A percentile compares a stretch with the other conserved stretches of the same genome.
Conservation (phyloP, 2,888 invertebrate species). For the Drosophila monieri region DNA sequence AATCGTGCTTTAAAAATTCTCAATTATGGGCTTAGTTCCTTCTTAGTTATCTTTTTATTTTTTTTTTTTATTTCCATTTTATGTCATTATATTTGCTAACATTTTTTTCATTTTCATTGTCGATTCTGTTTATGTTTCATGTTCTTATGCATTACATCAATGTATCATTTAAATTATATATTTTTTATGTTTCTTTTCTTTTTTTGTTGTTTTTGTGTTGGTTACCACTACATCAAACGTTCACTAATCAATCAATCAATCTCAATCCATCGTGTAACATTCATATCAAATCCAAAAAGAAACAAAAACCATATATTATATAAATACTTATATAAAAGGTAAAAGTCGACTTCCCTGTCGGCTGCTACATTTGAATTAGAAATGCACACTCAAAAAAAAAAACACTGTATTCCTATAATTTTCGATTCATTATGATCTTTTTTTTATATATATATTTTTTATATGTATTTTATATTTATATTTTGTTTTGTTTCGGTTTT, state of each 20-base stretch:
- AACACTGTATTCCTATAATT: slow-evolving; percentile 48
- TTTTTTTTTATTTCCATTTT: slow-evolving; percentile 1
- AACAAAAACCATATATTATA: slow-evolving; percentile 54
- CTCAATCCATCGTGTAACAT: slow-evolving; percentile 68
- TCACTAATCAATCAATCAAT: slow-evolving; percentile 48
- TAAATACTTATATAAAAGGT: slow-evolving; percentile 51
- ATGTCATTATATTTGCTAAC: slow-evolving; percentile 40
- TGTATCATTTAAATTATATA: slow-evolving; percentile 27
- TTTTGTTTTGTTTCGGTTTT: slow-evolving; percentile 1
- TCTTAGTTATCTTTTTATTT: slow-evolving; percentile 52
- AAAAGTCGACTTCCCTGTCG: slow-evolving; percentile 11
- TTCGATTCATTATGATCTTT: slow-evolving; percentile 19
- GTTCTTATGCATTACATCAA: slow-evolving; percentile 19
- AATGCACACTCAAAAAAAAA: slow-evolving; percentile 44
- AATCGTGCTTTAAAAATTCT: slow-evolving; percentile 69
- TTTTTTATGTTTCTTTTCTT: slow-evolving; percentile 2
- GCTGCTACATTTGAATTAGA: slow-evolving; percentile 31
- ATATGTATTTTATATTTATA: neutral
- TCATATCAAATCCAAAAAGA: slow-evolving; percentile 65
- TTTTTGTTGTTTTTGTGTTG: neutral
- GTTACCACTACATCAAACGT: slow-evolving; percentile 50
- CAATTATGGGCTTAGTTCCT: slow-evolving; percentile 58
- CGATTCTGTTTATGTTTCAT: slow-evolving; percentile 10
- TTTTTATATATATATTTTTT: slow-evolving; percentile 12
- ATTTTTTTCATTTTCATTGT: slow-evolving; percentile 35